Base-by-base conservation (phyloP, 2,797 vertebrate genomes). In the Hyperoplus immaculatus region DNA sequence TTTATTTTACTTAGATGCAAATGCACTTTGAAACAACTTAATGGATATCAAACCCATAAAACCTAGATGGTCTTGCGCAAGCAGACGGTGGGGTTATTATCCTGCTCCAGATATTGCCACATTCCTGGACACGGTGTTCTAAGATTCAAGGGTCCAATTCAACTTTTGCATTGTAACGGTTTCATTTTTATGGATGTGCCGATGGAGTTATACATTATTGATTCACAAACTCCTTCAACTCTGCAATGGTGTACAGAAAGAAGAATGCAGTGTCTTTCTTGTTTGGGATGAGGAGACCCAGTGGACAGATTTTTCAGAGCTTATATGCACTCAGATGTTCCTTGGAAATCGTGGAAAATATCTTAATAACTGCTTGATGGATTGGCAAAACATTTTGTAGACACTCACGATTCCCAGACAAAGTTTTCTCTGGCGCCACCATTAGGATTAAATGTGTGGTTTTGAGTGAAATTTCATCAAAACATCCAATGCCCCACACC, bases 51-150 rank as follows among this genome's bases (percentile, higher is more conserved):
- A 72, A 77, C 54, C 68, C 14, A 73, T 81, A 50, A 62, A 80
- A 50, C 36, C 29, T 43, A 11, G 70, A 76, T 3, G 1, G 55
- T 46, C 72, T 59, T 72, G 45, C 39, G 11, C 79, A 78, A 86
- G 54, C n/a, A 50, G 54, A 80, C 57, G 10, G 39, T 64, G 74
- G 53, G 29, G 57, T 77, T 82, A 55, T 82, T 79, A 69, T 68
- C 39, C 60, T 63, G 41, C 56, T 75, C 39, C 36, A 42, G 39
- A 68, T 55, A 56, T 65, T 50, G 68, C 73, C 81, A 80, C 76
- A 78, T 78, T 78, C 69, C 67, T 74, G 59, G 72, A 78, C 59
- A 89, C 63, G 77, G 60, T 86, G 81, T 55, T 77, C 29, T 90
- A 56, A 83, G 7, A 73, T 69, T 87, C 51, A 79, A 83, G 80